Percentiles rank a stretch among this genome's conserved stretches.
These are phyloP conservation scores for Rhorus exstirpatorius DNA, from an alignment of 2,888 invertebrate species.

Conservation along the genomic window DNA sequence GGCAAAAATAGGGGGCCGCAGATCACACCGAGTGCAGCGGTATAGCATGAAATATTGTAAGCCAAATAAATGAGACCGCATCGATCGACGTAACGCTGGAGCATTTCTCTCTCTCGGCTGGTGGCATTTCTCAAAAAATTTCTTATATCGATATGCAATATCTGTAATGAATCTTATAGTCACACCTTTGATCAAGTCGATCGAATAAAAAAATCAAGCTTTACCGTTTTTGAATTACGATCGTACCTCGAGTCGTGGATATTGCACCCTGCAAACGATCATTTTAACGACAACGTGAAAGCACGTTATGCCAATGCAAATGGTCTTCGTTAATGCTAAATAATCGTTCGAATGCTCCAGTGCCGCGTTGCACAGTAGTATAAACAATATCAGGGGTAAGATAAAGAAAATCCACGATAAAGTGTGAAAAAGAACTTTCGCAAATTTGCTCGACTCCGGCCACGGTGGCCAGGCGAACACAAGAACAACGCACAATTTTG, in stretches of 20 bases:
- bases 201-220: too few species aligned
- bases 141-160: conserved; percentile 58
- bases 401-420: conserved; percentile 73
- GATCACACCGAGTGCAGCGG: conserved; percentile 30
- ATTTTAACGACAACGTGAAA: conserved; percentile 69
- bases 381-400: conserved; percentile 61
- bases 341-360: conserved; percentile 71
- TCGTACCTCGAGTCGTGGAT: conserved; percentile 47
- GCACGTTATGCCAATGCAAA: conserved; percentile 74
- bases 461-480: conserved; percentile 75
- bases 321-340: conserved; percentile 71
- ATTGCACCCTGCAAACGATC: conserved; percentile 61
- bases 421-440: conserved; percentile 68
- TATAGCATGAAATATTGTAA: conserved; percentile 54
- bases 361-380: conserved; percentile 72
- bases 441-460: conserved; percentile 36
- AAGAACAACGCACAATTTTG: conserved; percentile 55
- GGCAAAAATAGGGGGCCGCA: conserved; percentile 57
- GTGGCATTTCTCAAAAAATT: conserved; percentile 53
- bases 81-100: conserved; percentile 72
- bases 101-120: conserved; percentile 54
- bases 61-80: conserved; percentile 61
- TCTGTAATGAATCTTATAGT: conserved; percentile 48
- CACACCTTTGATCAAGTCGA: too few species aligned
- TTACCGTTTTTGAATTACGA: not conserved